Base-by-base conservation (phyloP, 2,888 invertebrate species). In the Orthonychiurus folsomi region DNA sequence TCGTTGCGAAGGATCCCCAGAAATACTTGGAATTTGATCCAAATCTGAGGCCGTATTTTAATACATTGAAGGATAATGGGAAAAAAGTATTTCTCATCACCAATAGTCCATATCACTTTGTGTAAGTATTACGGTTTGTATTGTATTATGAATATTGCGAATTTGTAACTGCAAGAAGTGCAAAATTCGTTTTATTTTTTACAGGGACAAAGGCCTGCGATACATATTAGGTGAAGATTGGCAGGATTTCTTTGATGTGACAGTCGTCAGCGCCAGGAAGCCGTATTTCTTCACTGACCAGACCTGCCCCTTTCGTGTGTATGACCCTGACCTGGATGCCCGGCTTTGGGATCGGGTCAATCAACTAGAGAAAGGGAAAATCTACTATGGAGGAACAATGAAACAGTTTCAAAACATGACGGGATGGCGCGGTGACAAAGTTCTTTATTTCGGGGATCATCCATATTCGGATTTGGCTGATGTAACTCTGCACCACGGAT, bases 371-470 rank as follows among this genome's bases (percentile, higher is more conserved):
- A 90, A 89, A 75, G 94, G 93, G 48, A 83, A 85, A 66, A 87
- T 96, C 74, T 97, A 97, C 78, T 88, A 91, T 75, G 95, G 96
- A 83, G 94, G 96, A 0, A 96, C 94, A 50, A 88, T 96, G 23
- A 87, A 87, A 73, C 89, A 93, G 76, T 80, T 97, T 37, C 91
- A 93, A 77, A 87, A 90, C 64, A 81, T 95, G 76, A 96, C 94
- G 0, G 93, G 90, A 0, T 96, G 95, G 94, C 80, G 83, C 62
- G 93, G 93, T 0, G 88, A 90, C 74, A 88, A 90, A 74, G 95
- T 96, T 52, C 79, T 97, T 24, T 97, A 97, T 79, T 96, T 96
- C 79, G 96, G 97, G 0, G 97, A 97, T 80, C 97, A 97, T 80
- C 95, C 96, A 0, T 96, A 95, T 80, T 92, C 87, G 74, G 97